Percentiles rank a stretch among this genome's conserved stretches.
phyloP scores from a whole-genome alignment of 2,797 vertebrate genomes.

The Cynopterus sphinx region DNA sequence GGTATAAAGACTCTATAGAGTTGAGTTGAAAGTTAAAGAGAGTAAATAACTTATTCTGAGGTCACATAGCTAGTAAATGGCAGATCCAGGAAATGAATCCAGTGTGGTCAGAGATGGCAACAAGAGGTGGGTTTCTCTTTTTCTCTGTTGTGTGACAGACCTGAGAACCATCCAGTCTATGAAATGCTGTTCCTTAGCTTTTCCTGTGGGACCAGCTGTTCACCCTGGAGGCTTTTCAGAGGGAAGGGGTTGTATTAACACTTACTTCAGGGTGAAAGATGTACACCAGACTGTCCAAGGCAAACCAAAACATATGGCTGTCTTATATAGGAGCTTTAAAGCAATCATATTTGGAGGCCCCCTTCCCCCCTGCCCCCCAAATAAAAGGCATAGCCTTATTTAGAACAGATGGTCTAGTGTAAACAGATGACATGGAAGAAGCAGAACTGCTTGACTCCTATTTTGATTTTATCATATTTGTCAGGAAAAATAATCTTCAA shows the following conservation, averaged over 20 bases:
- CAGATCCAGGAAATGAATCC: not conserved
- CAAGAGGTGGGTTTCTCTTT: not conserved
- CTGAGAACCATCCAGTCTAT: not conserved
- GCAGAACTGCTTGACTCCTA: not conserved
- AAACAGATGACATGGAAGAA: slow-evolving; percentile 39
- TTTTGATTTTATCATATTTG: slow-evolving; percentile 56
- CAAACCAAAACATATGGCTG: not conserved
- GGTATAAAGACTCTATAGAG: not conserved
- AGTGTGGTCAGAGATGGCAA: not conserved
- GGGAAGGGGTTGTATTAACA: not conserved
- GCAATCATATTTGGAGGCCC: slow-evolving; percentile 3
- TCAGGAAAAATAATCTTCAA: slow-evolving; percentile 58
- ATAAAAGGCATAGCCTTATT: not conserved
- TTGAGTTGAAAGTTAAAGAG: not conserved
- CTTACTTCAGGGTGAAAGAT: not conserved
- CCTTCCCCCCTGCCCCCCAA: not conserved
- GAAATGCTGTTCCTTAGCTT: not conserved
- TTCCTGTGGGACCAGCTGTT: not conserved
- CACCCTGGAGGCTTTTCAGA: not conserved
- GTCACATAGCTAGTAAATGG: not conserved
- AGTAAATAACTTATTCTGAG: not conserved
- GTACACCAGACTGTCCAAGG: not conserved
- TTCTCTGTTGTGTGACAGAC: not conserved
- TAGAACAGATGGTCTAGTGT: slow-evolving; percentile 53
- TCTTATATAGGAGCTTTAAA: not conserved